These are phyloP conservation scores for Ifrita kowaldi DNA, from an alignment of 2,113 vertebrate genomes.

Conservation along the genomic window DNA sequence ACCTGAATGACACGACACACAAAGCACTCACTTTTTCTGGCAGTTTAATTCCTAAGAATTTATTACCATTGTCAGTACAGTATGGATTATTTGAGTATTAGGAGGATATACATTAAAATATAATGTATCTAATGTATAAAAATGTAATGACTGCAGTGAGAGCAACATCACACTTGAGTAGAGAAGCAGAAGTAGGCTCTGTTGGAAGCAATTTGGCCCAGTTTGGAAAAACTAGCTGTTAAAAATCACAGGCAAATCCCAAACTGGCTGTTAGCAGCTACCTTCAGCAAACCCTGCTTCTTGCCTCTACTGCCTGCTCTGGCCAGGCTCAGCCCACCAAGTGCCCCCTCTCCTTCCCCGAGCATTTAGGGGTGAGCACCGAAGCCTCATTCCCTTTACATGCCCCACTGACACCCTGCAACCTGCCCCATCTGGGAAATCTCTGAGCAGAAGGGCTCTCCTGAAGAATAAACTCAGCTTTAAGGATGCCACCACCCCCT, in stretches of 20 bases:
- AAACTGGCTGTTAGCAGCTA: not conserved
- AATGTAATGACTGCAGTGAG: conserved; percentile 2
- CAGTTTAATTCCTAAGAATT: not conserved
- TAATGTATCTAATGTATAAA: conserved; percentile 19
- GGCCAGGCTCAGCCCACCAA: not conserved
- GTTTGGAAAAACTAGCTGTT: conserved; percentile 8
- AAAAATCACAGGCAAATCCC: conserved; percentile 21
- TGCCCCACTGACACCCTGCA: not conserved
- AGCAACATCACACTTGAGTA: not conserved
- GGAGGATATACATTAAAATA: conserved; percentile 32
- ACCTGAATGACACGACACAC: not conserved
- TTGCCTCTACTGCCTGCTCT: not conserved
- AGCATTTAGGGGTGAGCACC: not conserved
- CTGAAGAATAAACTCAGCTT: not conserved
- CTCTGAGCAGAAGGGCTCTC: not conserved
- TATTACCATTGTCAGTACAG: not conserved
- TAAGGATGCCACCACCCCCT: not conserved
- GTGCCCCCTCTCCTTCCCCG: not conserved
- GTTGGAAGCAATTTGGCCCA: conserved; percentile 37
- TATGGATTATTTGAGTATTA: conserved; percentile 39
- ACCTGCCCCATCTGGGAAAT: not conserved
- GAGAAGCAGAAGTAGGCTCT: conserved; percentile 15
- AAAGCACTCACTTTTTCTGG: not conserved
- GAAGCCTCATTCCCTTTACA: not conserved
- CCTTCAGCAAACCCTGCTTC: not conserved